Percentiles rank a stretch among this genome's conserved stretches.
phyloP scores from a whole-genome alignment of 2,797 vertebrate genomes.

The Melanotaenia nigrans region DNA sequence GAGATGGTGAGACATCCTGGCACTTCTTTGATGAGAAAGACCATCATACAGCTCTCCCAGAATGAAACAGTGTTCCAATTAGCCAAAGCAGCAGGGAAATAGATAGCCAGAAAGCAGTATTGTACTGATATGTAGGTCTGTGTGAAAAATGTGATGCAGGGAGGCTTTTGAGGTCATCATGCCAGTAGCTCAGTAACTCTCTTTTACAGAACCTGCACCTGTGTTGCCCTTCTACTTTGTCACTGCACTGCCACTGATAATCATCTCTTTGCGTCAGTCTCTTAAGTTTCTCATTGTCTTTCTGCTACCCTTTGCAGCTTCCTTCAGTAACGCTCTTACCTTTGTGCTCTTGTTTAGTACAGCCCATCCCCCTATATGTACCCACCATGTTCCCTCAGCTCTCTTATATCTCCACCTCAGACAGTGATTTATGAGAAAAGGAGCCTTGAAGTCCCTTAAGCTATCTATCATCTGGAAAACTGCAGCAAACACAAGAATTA shows the following conservation, averaged over 20 bases:
- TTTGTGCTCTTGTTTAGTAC: conserved; percentile 46
- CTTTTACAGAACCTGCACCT: conserved; percentile 52
- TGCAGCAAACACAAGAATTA: conserved; percentile 87
- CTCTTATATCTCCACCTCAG: conserved; percentile 70
- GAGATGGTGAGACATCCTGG: conserved; percentile 83
- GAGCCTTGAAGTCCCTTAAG: conserved; percentile 83
- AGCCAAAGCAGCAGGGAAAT: conserved; percentile 52
- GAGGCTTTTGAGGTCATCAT: conserved; percentile 75
- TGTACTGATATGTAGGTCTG: conserved; percentile 64
- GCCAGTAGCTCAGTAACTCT: conserved; percentile 71
- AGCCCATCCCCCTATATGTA: conserved; percentile 53
- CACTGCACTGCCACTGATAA: conserved; percentile 39
- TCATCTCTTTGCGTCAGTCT: conserved; percentile 57
- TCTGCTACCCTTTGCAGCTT: conserved; percentile 69
- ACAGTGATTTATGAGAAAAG: conserved; percentile 88
- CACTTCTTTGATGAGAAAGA: conserved; percentile 54
- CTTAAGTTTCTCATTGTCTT: conserved; percentile 68
- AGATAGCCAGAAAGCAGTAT: conserved; percentile 27
- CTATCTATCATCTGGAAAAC: conserved; percentile 86
- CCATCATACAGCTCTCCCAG: conserved; percentile 28
- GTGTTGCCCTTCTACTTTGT: conserved; percentile 39
- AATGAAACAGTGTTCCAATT: conserved; percentile 62
- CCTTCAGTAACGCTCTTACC: conserved; percentile 47
- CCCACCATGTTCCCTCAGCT: conserved; percentile 72
- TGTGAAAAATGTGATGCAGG: conserved; percentile 66